These are phyloP conservation scores for Diploptera punctata DNA, from an alignment of 2,888 invertebrate species.

Conservation along the genomic window DNA sequence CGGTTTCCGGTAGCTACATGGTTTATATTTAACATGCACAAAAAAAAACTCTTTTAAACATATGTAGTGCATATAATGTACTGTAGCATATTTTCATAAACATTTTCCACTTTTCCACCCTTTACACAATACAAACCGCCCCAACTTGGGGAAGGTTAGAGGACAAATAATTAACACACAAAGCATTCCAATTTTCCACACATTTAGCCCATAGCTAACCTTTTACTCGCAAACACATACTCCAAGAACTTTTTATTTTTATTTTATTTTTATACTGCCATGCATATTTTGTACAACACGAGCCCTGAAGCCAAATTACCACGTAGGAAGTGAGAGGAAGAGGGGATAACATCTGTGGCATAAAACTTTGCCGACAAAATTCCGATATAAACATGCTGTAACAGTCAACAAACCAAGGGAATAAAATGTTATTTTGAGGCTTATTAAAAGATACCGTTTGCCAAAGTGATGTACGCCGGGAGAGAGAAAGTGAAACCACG, in stretches of 20 bases:
- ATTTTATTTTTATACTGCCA: background rate
- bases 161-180: conserved; percentile 19
- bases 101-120: conserved; percentile 15
- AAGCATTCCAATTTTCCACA: conserved; percentile 25
- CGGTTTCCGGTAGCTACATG: background rate
- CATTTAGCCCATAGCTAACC: conserved; percentile 22
- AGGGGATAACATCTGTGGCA: background rate
- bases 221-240: background rate
- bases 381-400: background rate
- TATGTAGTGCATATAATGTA: background rate
- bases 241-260: too few species aligned
- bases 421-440: too few species aligned
- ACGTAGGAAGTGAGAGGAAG: background rate
- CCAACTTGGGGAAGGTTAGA: background rate
- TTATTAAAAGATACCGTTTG: background rate
- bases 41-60: background rate
- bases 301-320: conserved; percentile 13
- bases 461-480: background rate
- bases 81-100: conserved; percentile 23
- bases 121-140: background rate
- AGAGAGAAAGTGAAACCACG: background rate
- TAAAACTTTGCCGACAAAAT: background rate
- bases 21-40: background rate
- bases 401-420: too few species aligned
- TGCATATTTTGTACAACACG: conserved; percentile 12